Evolutionary conservation across 2,113 vertebrate genomes (phyloP).

Genomic region (Dissostichus mawsoni): DNA sequence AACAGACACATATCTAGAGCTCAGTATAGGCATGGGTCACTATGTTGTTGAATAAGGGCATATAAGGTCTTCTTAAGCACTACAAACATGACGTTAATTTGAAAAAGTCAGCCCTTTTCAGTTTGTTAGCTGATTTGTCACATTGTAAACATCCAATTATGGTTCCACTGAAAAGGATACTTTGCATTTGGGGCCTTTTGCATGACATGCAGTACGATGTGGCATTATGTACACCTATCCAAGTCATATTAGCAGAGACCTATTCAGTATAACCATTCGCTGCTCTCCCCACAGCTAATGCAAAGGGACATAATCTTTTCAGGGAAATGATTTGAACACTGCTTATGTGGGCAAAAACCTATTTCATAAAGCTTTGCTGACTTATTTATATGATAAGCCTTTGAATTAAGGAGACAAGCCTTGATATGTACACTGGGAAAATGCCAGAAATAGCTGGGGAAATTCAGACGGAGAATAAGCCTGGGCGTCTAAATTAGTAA

Average conservation of each 20-base stretch:
- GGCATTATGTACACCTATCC: conserved; percentile 78
- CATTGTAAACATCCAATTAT: conserved; percentile 54
- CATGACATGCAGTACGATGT: conserved; percentile 75
- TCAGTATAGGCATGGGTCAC: conserved; percentile 76
- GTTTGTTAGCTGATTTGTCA: conserved; percentile 34
- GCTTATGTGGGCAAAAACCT: conserved; percentile 51
- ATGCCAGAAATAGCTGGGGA: conserved; percentile 43
- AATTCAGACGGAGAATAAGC: conserved; percentile 48
- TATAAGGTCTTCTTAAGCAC: conserved; percentile 82
- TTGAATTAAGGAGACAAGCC: conserved; percentile 54
- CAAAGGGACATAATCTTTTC: conserved; percentile 71
- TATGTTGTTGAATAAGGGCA: conserved; percentile 78
- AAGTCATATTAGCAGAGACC: conserved; percentile 81
- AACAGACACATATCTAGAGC: conserved; percentile 80
- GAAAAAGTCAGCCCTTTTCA: conserved; percentile 28
- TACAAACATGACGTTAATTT: conserved; percentile 52
- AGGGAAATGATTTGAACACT: conserved; percentile 55
- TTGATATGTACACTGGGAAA: conserved; percentile 62
- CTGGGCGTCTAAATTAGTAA: conserved; percentile 51
- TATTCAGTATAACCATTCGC: conserved; percentile 79
- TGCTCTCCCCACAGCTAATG: conserved; percentile 84
- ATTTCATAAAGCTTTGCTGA: conserved; percentile 56
- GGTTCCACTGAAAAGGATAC: conserved; percentile 32
- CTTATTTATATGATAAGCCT: conserved; percentile 60
- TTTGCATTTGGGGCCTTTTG: conserved; percentile 25